Conservation (phyloP, 1,140 invertebrate species). For the Steinernema feltiae region DNA sequence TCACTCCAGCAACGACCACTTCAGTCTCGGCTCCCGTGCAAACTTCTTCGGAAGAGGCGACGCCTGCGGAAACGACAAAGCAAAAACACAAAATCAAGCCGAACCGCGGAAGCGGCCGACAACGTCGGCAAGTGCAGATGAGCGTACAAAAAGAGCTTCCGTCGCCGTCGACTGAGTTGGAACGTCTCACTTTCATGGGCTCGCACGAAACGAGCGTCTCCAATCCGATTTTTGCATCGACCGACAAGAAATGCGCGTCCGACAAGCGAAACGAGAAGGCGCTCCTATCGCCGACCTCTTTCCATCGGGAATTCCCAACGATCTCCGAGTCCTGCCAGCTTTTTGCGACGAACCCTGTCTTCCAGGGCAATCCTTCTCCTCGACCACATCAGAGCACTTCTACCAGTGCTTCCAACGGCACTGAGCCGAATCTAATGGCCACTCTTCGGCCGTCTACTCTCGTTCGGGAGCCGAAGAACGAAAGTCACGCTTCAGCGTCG, state of each 20-base stretch:
- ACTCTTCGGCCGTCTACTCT: no score
- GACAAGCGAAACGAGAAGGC: not conserved
- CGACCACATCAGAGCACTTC: not conserved
- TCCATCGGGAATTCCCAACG: not conserved
- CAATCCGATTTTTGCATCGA: not conserved
- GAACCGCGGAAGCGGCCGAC: no score
- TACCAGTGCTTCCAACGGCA: not conserved
- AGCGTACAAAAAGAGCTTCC: slow-evolving; percentile 38
- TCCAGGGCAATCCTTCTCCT: not conserved
- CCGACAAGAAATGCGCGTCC: not conserved
- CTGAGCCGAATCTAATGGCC: no score
- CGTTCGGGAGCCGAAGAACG: no score
- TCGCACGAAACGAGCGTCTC: not conserved
- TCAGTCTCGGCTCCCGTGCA: slow-evolving; percentile 10
- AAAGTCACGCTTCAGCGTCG: not conserved
- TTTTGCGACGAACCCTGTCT: not conserved
- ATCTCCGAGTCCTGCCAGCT: not conserved
- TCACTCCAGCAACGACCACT: no score
- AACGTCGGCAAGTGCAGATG: not conserved
- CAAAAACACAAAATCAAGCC: no score
- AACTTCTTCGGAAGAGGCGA: slow-evolving; percentile 1
- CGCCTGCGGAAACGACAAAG: no score
- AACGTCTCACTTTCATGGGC: slow-evolving; percentile 41
- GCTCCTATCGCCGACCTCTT: not conserved
- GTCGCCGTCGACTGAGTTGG: slow-evolving; percentile 53